A percentile compares a stretch with the other conserved stretches of the same genome.
Conservation (phyloP, 1,140 invertebrate species). For the Drosophila burlai region DNA sequence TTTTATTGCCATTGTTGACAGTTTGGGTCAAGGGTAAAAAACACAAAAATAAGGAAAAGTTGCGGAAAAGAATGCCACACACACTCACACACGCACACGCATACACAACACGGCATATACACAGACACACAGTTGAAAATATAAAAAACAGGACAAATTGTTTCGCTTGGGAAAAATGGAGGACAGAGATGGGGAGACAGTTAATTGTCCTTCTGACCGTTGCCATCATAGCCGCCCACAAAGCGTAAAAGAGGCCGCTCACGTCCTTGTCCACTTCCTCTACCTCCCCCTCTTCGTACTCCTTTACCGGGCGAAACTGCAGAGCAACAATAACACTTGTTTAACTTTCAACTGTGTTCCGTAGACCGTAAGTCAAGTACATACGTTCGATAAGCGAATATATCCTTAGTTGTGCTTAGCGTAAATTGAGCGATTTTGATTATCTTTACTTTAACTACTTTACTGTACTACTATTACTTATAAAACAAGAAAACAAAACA, state of each 20-base stretch:
- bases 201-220: conserved; percentile 41
- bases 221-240: conserved; percentile 6
- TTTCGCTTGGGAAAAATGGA: conserved; percentile 19
- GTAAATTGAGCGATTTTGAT: conserved; percentile 17
- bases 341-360: conserved; percentile 21
- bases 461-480: conserved; percentile 23
- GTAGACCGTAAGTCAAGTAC: conserved; percentile 24
- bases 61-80: conserved; percentile 42
- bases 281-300: not conserved
- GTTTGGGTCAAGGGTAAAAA: conserved; percentile 58
- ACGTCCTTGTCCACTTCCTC: conserved; percentile 16
- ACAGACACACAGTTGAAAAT: conserved; percentile 15
- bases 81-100: conserved; percentile 32
- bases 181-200: conserved; percentile 16
- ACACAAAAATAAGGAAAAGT: conserved; percentile 34
- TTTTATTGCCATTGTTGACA: conserved; percentile 36
- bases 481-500: conserved; percentile 38
- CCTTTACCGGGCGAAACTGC: conserved; percentile 12
- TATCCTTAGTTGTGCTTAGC: conserved; percentile 33
- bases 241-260: not conserved
- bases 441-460: conserved; percentile 3
- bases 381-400: conserved; percentile 11
- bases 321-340: conserved; percentile 12
- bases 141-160: conserved; percentile 39
- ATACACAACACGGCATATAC: conserved; percentile 21